These are phyloP conservation scores for Macrochelys suwanniensis DNA, from an alignment of 2,797 vertebrate genomes.

Conservation along the genomic window DNA sequence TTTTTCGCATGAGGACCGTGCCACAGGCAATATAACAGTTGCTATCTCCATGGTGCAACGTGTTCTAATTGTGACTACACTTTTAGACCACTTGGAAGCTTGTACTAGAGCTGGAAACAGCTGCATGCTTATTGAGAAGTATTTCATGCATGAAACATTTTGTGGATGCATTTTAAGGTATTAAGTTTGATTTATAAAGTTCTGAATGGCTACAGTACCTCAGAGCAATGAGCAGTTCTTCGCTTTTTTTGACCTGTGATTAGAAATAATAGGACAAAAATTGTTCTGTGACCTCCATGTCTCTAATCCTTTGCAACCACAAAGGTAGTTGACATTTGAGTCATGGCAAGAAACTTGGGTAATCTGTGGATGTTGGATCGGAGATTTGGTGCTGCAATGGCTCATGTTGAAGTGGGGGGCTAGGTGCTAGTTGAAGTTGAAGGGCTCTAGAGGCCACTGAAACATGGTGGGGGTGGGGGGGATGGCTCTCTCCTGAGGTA, in stretches of 20 bases:
- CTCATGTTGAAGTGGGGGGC: background rate
- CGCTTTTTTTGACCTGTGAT: background rate
- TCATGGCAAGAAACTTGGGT: slow-evolving; percentile 3
- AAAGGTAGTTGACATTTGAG: slow-evolving; percentile 27
- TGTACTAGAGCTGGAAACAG: background rate
- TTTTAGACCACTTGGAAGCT: background rate
- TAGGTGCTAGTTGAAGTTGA: background rate
- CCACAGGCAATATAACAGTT: background rate
- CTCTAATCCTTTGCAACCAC: background rate
- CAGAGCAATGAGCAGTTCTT: background rate
- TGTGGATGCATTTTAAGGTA: background rate
- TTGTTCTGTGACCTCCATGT: background rate
- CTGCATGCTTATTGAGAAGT: background rate
- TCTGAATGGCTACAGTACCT: background rate
- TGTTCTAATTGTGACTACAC: background rate
- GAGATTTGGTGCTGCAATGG: slow-evolving; percentile 36
- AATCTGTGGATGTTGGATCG: background rate
- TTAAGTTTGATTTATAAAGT: slow-evolving; percentile 18
- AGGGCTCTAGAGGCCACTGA: no score
- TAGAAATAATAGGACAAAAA: slow-evolving; percentile 12
- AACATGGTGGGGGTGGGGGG: no score
- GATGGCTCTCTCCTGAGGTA: no score
- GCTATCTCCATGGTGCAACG: background rate
- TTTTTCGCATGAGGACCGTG: background rate
- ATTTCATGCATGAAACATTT: accelerated